Evolutionary conservation across 2,888 invertebrate species (phyloP).

Genomic region (Drosophila silvestris): DNA sequence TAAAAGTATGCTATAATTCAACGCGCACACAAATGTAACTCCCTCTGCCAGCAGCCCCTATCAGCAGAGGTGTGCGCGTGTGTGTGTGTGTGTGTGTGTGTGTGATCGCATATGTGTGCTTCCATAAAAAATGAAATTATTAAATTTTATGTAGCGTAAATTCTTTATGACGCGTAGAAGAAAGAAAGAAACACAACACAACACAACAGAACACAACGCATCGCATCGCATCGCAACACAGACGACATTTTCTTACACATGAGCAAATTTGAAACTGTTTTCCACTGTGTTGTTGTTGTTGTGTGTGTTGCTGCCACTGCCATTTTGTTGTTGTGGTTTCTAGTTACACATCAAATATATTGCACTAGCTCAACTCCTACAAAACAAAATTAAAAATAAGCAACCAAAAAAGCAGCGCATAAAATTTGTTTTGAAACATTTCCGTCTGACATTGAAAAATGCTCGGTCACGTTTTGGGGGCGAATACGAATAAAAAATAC

Average conservation of each 20-base stretch:
- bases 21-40: constrained; percentile 47
- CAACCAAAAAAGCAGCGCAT: constrained; percentile 39
- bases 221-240: background rate
- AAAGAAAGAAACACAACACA: constrained; percentile 17
- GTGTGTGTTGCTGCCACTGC: background rate
- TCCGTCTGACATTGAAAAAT: constrained; percentile 86
- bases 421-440: constrained; percentile 62
- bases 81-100: constrained; percentile 30
- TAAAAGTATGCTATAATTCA: constrained; percentile 82
- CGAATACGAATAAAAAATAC: constrained; percentile 24
- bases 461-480: constrained; percentile 85
- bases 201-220: background rate
- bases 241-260: constrained; percentile 66
- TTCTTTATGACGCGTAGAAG: constrained; percentile 70
- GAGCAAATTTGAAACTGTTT: constrained; percentile 63
- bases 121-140: constrained; percentile 80
- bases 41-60: constrained; percentile 18
- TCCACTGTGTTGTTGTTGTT: constrained; percentile 1
- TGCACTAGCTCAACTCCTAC: constrained; percentile 36
- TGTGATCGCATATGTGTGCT: constrained; percentile 49
- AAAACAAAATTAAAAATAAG: constrained; percentile 24
- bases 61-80: constrained; percentile 7
- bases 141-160: constrained; percentile 84
- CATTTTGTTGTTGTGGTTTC: constrained; percentile 16
- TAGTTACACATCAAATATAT: constrained; percentile 42